Evolutionary conservation across 2,113 vertebrate species (phyloP).

Genomic region (Aphyosemion australe): DNA sequence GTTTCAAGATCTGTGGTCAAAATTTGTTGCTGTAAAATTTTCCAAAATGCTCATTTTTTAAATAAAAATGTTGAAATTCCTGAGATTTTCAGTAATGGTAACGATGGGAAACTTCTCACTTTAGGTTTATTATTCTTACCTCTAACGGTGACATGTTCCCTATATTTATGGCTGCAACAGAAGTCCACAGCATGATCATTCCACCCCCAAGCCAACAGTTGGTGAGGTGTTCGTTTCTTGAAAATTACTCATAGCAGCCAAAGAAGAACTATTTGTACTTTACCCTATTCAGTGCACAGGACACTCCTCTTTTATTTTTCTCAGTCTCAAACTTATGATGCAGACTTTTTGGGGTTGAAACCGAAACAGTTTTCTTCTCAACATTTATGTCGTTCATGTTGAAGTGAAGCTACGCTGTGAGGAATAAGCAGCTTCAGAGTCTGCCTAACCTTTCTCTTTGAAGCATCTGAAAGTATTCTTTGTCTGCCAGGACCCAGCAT

Average conservation of each 20-base stretch:
- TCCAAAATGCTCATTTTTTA: no score
- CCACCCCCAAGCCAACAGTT: conserved; percentile 4
- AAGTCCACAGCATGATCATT: background rate
- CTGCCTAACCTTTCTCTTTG: background rate
- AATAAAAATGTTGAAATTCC: no score
- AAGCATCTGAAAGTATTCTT: conserved; percentile 1
- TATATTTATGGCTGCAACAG: background rate
- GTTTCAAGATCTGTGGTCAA: background rate
- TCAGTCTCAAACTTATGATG: background rate
- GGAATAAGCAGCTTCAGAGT: background rate
- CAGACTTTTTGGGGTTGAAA: background rate
- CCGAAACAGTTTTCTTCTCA: background rate
- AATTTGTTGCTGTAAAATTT: background rate
- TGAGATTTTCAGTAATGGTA: background rate
- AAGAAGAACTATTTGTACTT: background rate
- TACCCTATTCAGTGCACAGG: background rate
- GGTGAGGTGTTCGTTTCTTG: background rate
- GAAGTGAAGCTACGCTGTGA: background rate
- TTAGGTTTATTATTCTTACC: background rate
- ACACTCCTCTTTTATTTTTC: background rate
- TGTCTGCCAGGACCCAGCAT: background rate
- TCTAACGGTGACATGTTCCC: background rate
- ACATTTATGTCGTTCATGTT: background rate
- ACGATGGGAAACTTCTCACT: no score
- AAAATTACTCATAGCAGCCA: background rate